Evolutionary conservation across 2,797 vertebrate species (phyloP).

Genomic region (Poecilia picta): DNA sequence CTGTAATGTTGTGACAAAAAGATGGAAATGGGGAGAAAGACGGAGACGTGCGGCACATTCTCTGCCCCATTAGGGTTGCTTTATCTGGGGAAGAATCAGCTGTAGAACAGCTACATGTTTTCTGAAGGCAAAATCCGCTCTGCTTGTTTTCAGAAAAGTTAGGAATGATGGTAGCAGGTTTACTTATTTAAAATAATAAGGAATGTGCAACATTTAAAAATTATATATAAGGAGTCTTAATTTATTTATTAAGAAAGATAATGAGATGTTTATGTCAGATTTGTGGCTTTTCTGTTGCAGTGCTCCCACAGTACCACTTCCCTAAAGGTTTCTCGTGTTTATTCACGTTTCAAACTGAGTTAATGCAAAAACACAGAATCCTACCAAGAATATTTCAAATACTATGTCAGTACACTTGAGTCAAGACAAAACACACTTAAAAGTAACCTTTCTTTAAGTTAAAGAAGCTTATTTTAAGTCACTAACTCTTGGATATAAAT

Average conservation of each 20-base stretch:
- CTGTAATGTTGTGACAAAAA: constrained; percentile 28
- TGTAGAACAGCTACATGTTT: constrained; percentile 1
- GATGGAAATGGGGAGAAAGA: constrained; percentile 24
- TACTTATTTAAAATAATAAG: background rate
- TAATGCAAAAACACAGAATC: background rate
- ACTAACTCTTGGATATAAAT: no score
- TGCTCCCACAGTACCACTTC: background rate
- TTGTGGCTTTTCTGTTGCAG: background rate
- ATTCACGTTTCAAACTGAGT: constrained; percentile 6
- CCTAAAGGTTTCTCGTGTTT: background rate
- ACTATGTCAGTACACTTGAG: no score
- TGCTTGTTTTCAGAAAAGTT: background rate
- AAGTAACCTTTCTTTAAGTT: no score
- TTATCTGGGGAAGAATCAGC: background rate
- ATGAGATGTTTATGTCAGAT: background rate
- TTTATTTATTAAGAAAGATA: background rate
- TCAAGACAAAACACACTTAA: no score
- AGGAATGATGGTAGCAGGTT: background rate
- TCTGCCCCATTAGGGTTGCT: constrained; percentile 18
- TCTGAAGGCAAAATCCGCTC: background rate
- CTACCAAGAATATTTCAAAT: no score
- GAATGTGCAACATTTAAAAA: background rate
- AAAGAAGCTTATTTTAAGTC: no score
- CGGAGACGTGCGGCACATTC: background rate
- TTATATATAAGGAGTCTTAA: background rate